Evolutionary conservation across 1,140 invertebrate species (phyloP), one percentile per base, ranked within the genome.

Genomic region (Camponotus floridanus): DNA sequence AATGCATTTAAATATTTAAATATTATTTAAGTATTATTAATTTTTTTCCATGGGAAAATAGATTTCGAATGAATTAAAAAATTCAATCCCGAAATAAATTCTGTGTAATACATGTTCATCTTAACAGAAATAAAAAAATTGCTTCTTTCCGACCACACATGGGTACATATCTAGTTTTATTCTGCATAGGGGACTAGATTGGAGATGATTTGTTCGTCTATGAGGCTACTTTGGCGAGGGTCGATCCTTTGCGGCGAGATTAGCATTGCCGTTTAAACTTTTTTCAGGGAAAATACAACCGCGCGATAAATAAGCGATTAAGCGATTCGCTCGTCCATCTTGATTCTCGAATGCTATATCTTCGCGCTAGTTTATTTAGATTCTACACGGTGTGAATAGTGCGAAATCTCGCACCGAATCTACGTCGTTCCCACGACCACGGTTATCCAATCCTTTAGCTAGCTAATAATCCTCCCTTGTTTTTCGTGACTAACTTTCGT

Each of bases 271-370:
- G n/a, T 26, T 68, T 36, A 55, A 11, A 48, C 18, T 83, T 83
- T 73, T 18, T 83, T 83, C 36, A 81, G 39, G 79, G 55, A 83
- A 83, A 74, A 83, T 83, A 61, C 51, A 59, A 42, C 39, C 57
- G 68, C 68, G 79, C 68, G 79, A 83, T 83, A 74, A 83, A 74
- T 83, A 74, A 83, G 57, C 79, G 68, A 83, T 83, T 83, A 83
- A 83, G 79, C 67, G 79, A 74, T 83, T 71, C 64, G 78, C 33
- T 31, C 76, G 61, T 64, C 15, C 62, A 18, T 18, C 13, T 64
- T 26, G 26, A 26, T 45, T 70, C 78, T 55, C 45, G 64, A 51
- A 70, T 39, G 67, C 51, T 83, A 61, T 55, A 39, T 26, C 68
- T 48, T 83, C 26, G 55, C 55, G 55, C 55, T 39, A 45, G 55